Conservation (phyloP, 2,797 vertebrate genomes). For the Diceros bicornis region DNA sequence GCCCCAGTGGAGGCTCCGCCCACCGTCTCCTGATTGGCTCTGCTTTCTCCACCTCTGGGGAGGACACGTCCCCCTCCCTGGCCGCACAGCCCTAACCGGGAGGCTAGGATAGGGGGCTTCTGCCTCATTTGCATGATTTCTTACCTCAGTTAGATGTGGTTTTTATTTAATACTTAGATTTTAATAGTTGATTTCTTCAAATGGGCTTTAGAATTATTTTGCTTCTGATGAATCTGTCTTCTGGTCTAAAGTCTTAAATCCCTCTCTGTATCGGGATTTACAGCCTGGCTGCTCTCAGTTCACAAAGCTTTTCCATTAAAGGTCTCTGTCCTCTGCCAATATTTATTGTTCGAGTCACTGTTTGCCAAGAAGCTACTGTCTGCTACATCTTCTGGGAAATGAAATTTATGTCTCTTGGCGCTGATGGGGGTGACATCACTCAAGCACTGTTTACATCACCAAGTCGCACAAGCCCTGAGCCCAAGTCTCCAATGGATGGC, state of each 20-base stretch:
- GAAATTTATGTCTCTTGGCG: slow-evolving; percentile 81
- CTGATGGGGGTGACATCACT: slow-evolving; percentile 74
- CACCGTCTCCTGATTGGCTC: too few species aligned
- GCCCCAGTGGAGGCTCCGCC: neutral
- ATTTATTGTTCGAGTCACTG: slow-evolving; percentile 83
- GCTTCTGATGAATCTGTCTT: slow-evolving; percentile 48
- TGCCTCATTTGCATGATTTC: neutral
- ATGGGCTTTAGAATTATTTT: slow-evolving; percentile 53
- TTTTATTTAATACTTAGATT: slow-evolving; percentile 49
- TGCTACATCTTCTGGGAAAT: slow-evolving; percentile 85
- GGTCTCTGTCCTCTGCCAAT: slow-evolving; percentile 78
- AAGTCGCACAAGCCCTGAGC: neutral
- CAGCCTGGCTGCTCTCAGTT: slow-evolving; percentile 44
- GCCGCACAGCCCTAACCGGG: too few species aligned
- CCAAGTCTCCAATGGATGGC: neutral
- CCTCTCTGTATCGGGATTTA: slow-evolving; percentile 70
- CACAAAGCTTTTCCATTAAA: slow-evolving; percentile 78
- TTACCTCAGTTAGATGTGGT: neutral
- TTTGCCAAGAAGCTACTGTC: slow-evolving; percentile 84
- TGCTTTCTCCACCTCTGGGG: neutral
- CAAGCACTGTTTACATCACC: slow-evolving; percentile 50
- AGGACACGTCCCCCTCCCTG: accelerated
- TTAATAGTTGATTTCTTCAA: neutral
- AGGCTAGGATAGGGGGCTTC: neutral
- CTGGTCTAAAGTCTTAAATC: slow-evolving; percentile 52